phyloP scores from a whole-genome alignment of 2,113 vertebrate species.

The Hyperoodon ampullatus region DNA sequence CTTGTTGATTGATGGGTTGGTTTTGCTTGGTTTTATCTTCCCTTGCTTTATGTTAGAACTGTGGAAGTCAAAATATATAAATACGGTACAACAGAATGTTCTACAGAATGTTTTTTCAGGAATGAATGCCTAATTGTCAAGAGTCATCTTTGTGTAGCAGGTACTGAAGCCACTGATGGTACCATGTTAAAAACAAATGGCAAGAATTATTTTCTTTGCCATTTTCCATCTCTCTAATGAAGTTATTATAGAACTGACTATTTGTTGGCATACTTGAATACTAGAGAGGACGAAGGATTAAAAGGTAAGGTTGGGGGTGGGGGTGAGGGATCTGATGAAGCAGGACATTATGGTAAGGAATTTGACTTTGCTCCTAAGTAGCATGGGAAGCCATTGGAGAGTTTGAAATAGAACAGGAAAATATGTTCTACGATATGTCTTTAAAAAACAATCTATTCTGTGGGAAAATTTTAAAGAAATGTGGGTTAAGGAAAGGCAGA shows the following conservation, averaged over 20 bases:
- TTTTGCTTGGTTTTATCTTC: background rate
- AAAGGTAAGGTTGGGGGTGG: background rate
- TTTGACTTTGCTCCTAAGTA: background rate
- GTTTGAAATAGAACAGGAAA: background rate
- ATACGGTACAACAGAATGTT: background rate
- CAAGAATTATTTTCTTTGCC: background rate
- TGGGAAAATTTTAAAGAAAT: background rate
- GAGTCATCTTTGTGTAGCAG: background rate
- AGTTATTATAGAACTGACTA: background rate
- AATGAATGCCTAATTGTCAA: background rate
- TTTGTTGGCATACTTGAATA: background rate
- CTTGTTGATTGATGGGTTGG: background rate
- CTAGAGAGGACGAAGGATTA: background rate
- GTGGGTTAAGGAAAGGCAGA: background rate
- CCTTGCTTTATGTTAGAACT: background rate
- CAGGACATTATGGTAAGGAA: background rate
- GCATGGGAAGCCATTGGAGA: background rate
- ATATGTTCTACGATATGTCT: background rate
- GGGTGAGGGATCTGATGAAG: background rate
- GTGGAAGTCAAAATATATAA: background rate
- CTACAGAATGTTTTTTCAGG: background rate
- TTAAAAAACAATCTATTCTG: background rate
- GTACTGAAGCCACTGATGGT: background rate
- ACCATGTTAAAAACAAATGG: background rate
- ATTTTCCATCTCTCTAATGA: background rate